phyloP scores from a whole-genome alignment of 2,113 vertebrate species.

The Vidua chalybeata region DNA sequence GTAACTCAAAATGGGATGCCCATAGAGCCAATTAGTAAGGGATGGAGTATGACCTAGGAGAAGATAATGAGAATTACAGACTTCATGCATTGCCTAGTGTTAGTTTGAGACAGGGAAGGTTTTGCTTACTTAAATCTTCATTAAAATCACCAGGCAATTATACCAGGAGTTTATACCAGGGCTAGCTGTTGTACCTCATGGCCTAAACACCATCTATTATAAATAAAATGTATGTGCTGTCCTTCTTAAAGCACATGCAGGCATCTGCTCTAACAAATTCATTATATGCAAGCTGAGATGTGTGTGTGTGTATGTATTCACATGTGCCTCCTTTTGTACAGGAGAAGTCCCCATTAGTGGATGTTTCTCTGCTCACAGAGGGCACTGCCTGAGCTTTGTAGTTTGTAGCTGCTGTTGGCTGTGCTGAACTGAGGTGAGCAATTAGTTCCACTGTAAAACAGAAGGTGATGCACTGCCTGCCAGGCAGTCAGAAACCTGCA shows the following conservation, averaged over 20 bases:
- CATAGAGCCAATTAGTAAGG: neutral
- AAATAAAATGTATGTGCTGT: neutral
- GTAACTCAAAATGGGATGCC: neutral
- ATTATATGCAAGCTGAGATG: neutral
- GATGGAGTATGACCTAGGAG: neutral
- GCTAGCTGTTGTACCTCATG: neutral
- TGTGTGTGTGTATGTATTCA: neutral
- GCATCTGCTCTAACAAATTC: neutral
- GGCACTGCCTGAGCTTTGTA: neutral
- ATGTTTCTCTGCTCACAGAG: neutral
- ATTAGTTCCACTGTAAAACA: neutral
- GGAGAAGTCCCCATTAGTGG: neutral
- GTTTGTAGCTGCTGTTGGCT: neutral
- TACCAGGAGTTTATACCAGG: neutral
- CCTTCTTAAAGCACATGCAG: neutral
- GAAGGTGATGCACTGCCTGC: neutral
- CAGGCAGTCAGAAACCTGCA: neutral
- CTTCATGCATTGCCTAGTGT: neutral
- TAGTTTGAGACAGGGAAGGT: neutral
- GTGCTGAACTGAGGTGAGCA: neutral
- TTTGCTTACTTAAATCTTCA: slow-evolving; percentile 26
- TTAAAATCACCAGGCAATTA: slow-evolving; percentile 10
- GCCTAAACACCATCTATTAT: neutral
- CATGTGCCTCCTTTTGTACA: neutral
- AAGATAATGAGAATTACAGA: neutral